Evolutionary conservation across 2,888 invertebrate genomes (phyloP), one percentile per base, ranked within the genome.

Genomic region (Bellardia pandia): DNA sequence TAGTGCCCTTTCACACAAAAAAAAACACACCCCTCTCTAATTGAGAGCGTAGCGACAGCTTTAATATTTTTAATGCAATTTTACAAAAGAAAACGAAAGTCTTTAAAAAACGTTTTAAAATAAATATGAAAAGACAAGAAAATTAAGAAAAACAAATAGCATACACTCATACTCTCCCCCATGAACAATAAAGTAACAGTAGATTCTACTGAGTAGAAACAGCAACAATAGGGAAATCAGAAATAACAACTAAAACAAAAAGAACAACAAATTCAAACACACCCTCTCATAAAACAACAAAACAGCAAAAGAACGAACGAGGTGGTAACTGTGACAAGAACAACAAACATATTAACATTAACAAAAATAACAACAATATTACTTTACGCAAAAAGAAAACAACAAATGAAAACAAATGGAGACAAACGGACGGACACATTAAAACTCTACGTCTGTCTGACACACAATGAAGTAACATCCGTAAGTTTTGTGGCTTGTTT

Each of bases 11-110:
- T n/a, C 8, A 56, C 62, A 64, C 14, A 33, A 40, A 30, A 40
- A 78, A 76, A 75, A 71, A 77, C 77, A 84, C 83, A 77, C 83
- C 66, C 83, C 83, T 72, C 77, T 76, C 53, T 76, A 82, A 76
- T 53, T 76, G 68, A 60, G 75, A 60, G 45, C 60, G 51, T 23
- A 78, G 7, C 33, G 60, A 11, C 6, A 42, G 37, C 23, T 42
- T 14, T 30, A 40, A 45, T 60, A 66, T 69, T 68, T 68, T 33
- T n/a, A 56, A 48, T 64, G 56, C 71, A 77, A 9, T 71, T 83
- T 56, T 71, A 33, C n/a, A 82, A 58, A 74, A 45, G 75, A 66
- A 69, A 51, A 23, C 13, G 16, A 78, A 37, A 69, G 60, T 75
- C 68, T 60, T 75, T 75, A 60, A 75, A 68, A 71, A 66, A 40